Evolutionary conservation across 2,113 vertebrate species (phyloP).

Genomic region (Mormoops blainvillei): DNA sequence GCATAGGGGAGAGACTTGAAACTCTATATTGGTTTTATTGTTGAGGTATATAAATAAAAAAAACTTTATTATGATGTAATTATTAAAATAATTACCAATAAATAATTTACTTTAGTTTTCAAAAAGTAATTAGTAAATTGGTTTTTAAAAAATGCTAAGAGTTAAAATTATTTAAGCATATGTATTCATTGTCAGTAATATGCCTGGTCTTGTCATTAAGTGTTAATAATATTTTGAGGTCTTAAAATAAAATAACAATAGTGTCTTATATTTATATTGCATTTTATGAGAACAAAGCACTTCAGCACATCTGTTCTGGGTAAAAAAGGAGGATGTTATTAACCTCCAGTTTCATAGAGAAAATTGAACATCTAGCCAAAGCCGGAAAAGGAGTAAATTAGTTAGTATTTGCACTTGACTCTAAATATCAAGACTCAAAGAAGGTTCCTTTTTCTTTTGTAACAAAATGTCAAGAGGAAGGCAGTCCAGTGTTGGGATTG

Average conservation of each 20-base stretch:
- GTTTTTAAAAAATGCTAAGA: background rate
- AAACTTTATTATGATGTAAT: background rate
- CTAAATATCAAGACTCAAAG: background rate
- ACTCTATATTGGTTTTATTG: slow-evolving; percentile 45
- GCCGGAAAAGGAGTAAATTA: background rate
- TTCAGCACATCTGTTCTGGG: background rate
- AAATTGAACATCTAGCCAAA: background rate
- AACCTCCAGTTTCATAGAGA: background rate
- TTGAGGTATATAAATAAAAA: slow-evolving; percentile 38
- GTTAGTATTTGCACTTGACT: background rate
- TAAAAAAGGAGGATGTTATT: background rate
- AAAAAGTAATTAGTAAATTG: background rate
- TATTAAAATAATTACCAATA: slow-evolving; percentile 17
- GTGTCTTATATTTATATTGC: background rate
- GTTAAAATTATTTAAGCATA: background rate
- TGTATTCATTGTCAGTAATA: background rate
- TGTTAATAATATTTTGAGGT: background rate
- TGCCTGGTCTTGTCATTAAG: background rate
- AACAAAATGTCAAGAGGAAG: background rate
- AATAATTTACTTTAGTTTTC: background rate
- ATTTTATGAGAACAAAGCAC: background rate
- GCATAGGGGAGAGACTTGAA: slow-evolving; percentile 34
- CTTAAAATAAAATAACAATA: background rate
- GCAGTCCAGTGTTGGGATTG: background rate
- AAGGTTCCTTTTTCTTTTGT: background rate